These are phyloP conservation scores for Bruchidius siliquastri DNA, from an alignment of 2,888 invertebrate species.

Conservation along the genomic window DNA sequence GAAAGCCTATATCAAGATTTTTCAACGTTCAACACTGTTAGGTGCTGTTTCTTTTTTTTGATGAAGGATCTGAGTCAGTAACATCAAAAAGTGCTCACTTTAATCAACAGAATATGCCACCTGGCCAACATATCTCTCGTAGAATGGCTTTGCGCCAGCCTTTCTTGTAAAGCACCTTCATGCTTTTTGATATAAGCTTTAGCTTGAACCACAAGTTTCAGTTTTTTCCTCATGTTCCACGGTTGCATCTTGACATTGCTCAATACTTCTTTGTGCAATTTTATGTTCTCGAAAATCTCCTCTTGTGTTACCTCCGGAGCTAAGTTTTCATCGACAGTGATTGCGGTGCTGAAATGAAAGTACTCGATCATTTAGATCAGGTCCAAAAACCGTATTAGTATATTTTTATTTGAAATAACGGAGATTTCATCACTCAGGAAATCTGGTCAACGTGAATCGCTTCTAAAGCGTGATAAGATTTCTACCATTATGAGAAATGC, in stretches of 20 bases:
- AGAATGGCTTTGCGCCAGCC: constrained; percentile 83
- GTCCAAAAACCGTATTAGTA: too few species aligned
- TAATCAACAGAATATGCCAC: constrained; percentile 73
- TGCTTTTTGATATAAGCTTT: constrained; percentile 84
- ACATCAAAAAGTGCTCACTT: too few species aligned
- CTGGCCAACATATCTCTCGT: constrained; percentile 81
- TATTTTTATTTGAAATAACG: too few species aligned
- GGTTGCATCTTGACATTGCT: constrained; percentile 82
- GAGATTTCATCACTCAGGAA: too few species aligned
- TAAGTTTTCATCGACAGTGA: constrained; percentile 69
- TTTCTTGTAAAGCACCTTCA: constrained; percentile 83
- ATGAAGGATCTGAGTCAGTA: too few species aligned
- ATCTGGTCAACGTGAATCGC: too few species aligned
- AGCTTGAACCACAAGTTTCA: constrained; percentile 77
- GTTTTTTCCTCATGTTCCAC: constrained; percentile 75
- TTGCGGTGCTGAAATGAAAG: constrained; percentile 58
- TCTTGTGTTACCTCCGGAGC: constrained; percentile 68
- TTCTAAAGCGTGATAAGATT: too few species aligned
- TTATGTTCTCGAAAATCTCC: constrained; percentile 85
- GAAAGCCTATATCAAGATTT: too few species aligned
- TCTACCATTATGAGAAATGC: too few species aligned
- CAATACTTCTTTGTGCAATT: constrained; percentile 86
- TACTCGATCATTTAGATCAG: too few species aligned
- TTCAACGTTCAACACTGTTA: too few species aligned
- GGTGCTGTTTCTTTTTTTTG: too few species aligned